phyloP scores from a whole-genome alignment of 2,888 invertebrate genomes.

The Polia nebulosa region DNA sequence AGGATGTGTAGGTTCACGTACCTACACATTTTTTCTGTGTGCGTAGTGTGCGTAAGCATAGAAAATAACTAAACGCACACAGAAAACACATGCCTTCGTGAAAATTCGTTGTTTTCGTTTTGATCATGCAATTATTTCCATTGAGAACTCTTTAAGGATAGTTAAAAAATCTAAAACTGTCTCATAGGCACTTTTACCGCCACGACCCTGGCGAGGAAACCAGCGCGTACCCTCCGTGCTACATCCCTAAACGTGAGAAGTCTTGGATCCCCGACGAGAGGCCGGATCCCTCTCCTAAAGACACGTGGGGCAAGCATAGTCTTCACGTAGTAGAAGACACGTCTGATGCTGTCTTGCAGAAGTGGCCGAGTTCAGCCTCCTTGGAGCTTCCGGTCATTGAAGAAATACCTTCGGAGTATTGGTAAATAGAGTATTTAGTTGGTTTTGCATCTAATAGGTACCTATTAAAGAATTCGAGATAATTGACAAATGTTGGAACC shows the following conservation, averaged over 20 bases:
- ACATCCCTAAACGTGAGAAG: constrained; percentile 81
- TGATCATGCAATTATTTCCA: too few species aligned
- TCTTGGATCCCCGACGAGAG: constrained; percentile 85
- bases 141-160: neutral
- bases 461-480: too few species aligned
- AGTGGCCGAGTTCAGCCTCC: constrained; percentile 74
- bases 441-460: too few species aligned
- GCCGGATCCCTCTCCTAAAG: constrained; percentile 83
- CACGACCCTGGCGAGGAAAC: constrained; percentile 88
- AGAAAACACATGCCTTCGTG: too few species aligned
- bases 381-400: constrained; percentile 78
- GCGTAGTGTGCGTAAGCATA: too few species aligned
- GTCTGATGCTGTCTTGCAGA: constrained; percentile 69
- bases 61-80: too few species aligned
- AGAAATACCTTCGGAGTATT: constrained; percentile 81
- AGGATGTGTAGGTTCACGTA: too few species aligned
- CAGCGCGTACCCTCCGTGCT: constrained; percentile 81
- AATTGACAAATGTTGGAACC: too few species aligned
- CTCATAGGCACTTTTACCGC: constrained; percentile 82
- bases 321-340: constrained; percentile 75
- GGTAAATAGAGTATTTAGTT: constrained; percentile 67
- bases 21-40: too few species aligned
- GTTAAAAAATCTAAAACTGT: neutral
- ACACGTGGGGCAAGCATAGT: constrained; percentile 80
- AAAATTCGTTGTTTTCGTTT: too few species aligned